Base-by-base conservation (phyloP, 2,797 vertebrate species). In the Thripadectes ignobilis region DNA sequence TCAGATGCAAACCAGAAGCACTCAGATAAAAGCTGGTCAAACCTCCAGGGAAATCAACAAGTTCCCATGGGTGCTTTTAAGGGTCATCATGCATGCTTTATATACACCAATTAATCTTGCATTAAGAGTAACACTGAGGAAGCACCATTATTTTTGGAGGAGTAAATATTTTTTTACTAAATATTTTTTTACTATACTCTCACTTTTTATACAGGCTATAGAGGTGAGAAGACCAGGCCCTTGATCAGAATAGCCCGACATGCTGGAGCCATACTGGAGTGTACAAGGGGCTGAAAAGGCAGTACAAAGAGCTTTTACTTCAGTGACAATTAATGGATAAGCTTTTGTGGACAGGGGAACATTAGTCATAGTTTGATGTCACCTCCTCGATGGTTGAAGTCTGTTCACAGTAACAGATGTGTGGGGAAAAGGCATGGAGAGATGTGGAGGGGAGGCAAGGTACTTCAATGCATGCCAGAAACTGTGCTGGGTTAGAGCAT, bases 261-360 rank as follows among this genome's bases (percentile, higher is more conserved):
- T 19, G 3, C 30, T 67, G 43, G 26, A 94, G 27, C 9, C 0
- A 0, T 23, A 52, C 6, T 41, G 36, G 2, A n/a, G 39, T 15
- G 10, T 32, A 59, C 7, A 59, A 7, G 5, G 6, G 1, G 12
- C 15, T 20, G 65, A 38, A 78, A 62, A 72, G 27, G 9, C 36
- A 29, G 4, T 7, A 46, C 30, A 52, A 72, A 58, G 17, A 65
- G 11, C 10, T 81, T 84, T 81, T 78, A 7, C 30, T 88, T 61
- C 62, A 46, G 19, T 34, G 10, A n/a, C 5, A 7, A 22, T 59
- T 63, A 57, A 32, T 39, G 18, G 8, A 15, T 57, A 45, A 86
- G 14, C 1, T 22, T 69, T 29, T 79, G 21, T 20, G 8, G 9
- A 69, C 14, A 81, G 23, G 36, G 12, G 82, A 63, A 4, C 27